phyloP scores from a whole-genome alignment of 2,113 vertebrate genomes.

The Pyxicephalus adspersus region DNA sequence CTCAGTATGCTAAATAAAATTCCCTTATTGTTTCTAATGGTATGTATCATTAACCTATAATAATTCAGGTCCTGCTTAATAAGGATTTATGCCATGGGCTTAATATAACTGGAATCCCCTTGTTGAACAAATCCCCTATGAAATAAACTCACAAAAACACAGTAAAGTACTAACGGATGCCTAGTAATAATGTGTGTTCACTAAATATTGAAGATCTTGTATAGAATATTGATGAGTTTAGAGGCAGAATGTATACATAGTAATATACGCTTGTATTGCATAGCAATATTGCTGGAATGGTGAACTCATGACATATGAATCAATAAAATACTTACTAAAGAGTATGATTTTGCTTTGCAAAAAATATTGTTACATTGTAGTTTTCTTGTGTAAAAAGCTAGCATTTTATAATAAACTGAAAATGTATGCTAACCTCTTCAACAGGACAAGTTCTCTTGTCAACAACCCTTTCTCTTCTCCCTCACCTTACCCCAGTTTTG shows the following conservation, averaged over 20 bases:
- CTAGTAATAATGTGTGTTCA: constrained; percentile 12
- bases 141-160: constrained; percentile 10
- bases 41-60: constrained; percentile 56
- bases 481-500: too few relatives aligned
- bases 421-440: too few relatives aligned
- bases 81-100: constrained; percentile 47
- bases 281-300: too few relatives aligned
- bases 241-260: not conserved
- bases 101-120: constrained; percentile 45
- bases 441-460: too few relatives aligned
- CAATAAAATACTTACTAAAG: too few relatives aligned
- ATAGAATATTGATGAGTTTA: not conserved
- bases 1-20: constrained; percentile 33
- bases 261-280: too few relatives aligned
- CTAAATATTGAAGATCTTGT: not conserved
- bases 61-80: constrained; percentile 53
- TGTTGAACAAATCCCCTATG: constrained; percentile 36
- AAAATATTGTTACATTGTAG: too few relatives aligned
- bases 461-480: too few relatives aligned
- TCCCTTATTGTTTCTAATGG: constrained; percentile 33
- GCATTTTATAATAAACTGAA: too few relatives aligned
- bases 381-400: too few relatives aligned
- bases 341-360: too few relatives aligned
- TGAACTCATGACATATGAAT: too few relatives aligned
- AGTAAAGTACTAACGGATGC: not conserved